A percentile compares a stretch with the other conserved stretches of the same genome.
Evolutionary conservation across 2,797 vertebrate genomes (phyloP).

Genomic region (Pipistrellus pipistrellus): DNA sequence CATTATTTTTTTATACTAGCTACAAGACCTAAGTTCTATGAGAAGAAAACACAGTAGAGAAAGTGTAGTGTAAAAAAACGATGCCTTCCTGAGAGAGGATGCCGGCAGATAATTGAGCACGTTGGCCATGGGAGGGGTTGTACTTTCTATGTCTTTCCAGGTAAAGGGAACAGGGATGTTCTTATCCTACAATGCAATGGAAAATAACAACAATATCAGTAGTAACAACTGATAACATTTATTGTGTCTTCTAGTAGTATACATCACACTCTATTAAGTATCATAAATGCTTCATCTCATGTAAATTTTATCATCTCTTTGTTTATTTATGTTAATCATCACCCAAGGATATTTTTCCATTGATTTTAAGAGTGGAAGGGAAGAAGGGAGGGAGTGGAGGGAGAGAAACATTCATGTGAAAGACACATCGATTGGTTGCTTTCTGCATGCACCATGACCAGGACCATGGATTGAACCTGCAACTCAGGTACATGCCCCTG

Average conservation of each 20-base stretch:
- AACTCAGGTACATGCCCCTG: too few species aligned
- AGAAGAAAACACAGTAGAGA: slow-evolving; percentile 63
- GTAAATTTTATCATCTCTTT: not conserved
- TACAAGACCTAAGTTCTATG: slow-evolving; percentile 69
- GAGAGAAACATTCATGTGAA: too few species aligned
- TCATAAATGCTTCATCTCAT: not conserved
- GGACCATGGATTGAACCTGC: too few species aligned
- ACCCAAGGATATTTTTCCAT: too few species aligned
- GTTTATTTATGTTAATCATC: too few species aligned
- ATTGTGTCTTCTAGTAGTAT: not conserved
- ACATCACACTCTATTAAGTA: not conserved
- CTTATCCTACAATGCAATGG: not conserved
- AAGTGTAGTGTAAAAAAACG: slow-evolving; percentile 72
- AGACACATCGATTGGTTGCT: too few species aligned
- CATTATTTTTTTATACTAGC: slow-evolving; percentile 79
- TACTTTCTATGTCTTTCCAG: slow-evolving; percentile 3
- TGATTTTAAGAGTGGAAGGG: too few species aligned
- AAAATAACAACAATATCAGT: not conserved
- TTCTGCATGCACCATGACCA: too few species aligned
- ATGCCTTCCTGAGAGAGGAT: slow-evolving; percentile 52
- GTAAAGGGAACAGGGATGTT: not conserved
- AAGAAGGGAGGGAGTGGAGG: too few species aligned
- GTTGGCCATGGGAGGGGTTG: not conserved
- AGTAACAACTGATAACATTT: not conserved
- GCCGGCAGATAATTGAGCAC: not conserved